Percentiles rank a stretch among this genome's conserved stretches.
Conservation (phyloP, 1,140 invertebrate genomes). For the Polypedilum vanderplanki region DNA sequence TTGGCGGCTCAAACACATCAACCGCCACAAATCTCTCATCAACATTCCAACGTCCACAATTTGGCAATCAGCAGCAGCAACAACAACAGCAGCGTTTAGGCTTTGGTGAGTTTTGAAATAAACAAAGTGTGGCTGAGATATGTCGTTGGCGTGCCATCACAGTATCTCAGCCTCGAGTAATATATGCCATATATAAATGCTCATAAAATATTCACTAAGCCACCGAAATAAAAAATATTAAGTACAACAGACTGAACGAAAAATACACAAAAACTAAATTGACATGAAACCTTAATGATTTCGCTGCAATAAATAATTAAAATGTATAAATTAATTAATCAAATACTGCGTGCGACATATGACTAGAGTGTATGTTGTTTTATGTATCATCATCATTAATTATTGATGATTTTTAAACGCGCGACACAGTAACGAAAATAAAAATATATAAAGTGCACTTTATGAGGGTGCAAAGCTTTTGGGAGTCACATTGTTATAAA, state of each 20-base stretch:
- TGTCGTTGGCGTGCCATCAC: no score
- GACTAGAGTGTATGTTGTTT: no score
- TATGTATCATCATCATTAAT: neutral
- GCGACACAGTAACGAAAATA: no score
- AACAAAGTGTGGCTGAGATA: neutral
- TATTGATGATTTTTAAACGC: neutral
- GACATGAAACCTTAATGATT: conserved; percentile 25
- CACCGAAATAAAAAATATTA: neutral
- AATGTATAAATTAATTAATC: conserved; percentile 24
- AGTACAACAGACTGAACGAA: neutral
- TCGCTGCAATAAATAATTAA: neutral
- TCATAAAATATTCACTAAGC: neutral
- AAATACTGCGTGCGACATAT: neutral
- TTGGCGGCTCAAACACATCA: conserved; percentile 19
- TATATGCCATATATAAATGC: no score
- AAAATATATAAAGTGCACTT: no score
- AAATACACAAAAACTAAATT: conserved; percentile 7
- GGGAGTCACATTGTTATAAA: no score
- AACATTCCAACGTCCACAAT: conserved; percentile 23
- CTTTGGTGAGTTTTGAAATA: conserved; percentile 11
- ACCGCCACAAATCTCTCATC: conserved; percentile 23
- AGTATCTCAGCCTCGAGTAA: no score
- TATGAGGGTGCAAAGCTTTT: no score
- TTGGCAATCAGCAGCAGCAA: conserved; percentile 18
- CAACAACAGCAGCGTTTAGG: conserved; percentile 28